phyloP scores from a whole-genome alignment of 2,113 vertebrate genomes.

The Lota lota region DNA sequence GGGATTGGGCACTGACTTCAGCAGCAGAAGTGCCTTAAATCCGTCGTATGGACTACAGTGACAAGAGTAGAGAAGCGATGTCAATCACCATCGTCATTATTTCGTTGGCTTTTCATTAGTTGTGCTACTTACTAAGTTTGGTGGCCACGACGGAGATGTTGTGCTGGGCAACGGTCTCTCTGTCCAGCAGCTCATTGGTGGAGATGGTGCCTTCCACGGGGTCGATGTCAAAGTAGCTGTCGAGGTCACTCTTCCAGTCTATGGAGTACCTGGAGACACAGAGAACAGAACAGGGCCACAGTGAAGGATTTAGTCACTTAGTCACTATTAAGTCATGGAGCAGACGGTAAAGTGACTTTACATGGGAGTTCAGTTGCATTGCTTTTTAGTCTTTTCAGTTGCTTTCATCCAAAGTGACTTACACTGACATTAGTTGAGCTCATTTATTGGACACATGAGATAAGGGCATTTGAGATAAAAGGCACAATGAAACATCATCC shows the following conservation, averaged over 20 bases:
- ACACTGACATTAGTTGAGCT: too few relatives aligned
- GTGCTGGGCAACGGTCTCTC: constrained; percentile 89
- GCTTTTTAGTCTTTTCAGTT: too few relatives aligned
- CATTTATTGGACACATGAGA: too few relatives aligned
- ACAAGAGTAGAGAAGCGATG: constrained; percentile 22
- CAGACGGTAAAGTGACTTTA: too few relatives aligned
- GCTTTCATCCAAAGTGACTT: too few relatives aligned
- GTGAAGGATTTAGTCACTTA: too few relatives aligned
- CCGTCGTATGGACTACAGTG: constrained; percentile 47
- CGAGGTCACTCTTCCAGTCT: constrained; percentile 89
- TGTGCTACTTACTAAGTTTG: constrained; percentile 95
- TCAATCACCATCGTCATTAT: constrained; percentile 22
- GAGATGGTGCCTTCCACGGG: constrained; percentile 91
- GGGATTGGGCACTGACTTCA: constrained; percentile 63
- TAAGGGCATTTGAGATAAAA: too few relatives aligned
- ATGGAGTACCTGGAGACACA: constrained; percentile 85
- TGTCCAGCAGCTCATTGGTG: constrained; percentile 90
- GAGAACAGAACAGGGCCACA: too few relatives aligned
- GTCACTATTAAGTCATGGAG: too few relatives aligned
- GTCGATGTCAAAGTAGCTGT: constrained; percentile 93
- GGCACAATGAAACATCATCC: too few relatives aligned
- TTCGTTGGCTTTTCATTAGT: constrained; percentile 1
- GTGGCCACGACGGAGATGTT: constrained; percentile 94
- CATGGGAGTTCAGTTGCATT: too few relatives aligned
- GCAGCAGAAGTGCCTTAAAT: constrained; percentile 58